Percentiles rank a stretch among this genome's conserved stretches.
Evolutionary conservation across 2,888 invertebrate genomes (phyloP).

Genomic region (Acanthosepion esculentum): DNA sequence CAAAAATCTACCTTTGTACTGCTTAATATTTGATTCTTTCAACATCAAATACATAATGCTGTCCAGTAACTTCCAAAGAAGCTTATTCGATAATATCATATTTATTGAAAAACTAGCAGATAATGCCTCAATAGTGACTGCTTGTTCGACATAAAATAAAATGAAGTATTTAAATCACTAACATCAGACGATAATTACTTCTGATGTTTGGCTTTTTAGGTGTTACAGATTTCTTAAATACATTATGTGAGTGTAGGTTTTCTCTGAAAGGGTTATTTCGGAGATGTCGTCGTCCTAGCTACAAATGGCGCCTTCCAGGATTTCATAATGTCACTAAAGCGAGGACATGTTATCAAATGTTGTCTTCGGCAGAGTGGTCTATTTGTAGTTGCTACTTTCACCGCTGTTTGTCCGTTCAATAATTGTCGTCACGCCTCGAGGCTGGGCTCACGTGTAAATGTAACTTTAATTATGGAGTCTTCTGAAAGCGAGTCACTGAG

Average conservation of each 20-base stretch:
- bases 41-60: not conserved
- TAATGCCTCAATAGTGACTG: not conserved
- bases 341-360: not conserved
- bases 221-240: not conserved
- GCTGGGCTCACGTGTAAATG: not conserved
- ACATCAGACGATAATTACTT: not conserved
- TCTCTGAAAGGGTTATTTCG: not conserved
- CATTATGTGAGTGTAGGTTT: not conserved
- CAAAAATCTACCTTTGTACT: too few species aligned
- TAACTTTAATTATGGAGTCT: not conserved
- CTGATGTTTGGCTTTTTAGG: not conserved
- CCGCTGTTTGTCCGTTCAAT: not conserved
- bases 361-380: constrained; percentile 33
- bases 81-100: not conserved
- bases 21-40: not conserved
- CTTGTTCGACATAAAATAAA: not conserved
- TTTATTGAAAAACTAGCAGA: not conserved
- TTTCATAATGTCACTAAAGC: not conserved
- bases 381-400: not conserved
- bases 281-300: not conserved
- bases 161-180: not conserved
- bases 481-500: not conserved
- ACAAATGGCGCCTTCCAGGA: not conserved
- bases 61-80: not conserved
- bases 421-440: not conserved